Evolutionary conservation across 2,888 invertebrate species (phyloP), one percentile per base, ranked within the genome.

Genomic region (Spisula subtruncata): DNA sequence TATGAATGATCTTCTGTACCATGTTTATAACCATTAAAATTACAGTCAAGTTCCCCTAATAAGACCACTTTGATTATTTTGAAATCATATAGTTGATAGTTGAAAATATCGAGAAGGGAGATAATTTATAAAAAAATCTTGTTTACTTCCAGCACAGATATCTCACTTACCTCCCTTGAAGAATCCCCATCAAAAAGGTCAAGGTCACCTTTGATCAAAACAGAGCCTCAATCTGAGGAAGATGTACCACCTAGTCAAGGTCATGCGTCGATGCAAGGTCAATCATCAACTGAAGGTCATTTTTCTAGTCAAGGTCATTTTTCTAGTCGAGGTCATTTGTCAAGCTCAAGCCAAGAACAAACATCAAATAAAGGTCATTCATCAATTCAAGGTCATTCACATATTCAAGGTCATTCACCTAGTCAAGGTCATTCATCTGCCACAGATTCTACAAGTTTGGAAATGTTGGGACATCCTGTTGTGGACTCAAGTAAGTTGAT

Each of bases 171-270:
- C 18, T 25, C 14, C 71, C 71, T 25, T 71, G 14, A 32, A 29
- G 83, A 71, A n/a, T 18, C 71, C 1, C 8, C 60, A 12, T 66
- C 35, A 25, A 66, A 83, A 41, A 81, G 81, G 46, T 46, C 83
- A 83, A 71, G 66, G 71, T 83, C 83, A 71, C 71, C 66, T 8
- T 46, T 25, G 46, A n/a, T 83, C 29, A 83, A 83, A 41, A 16
- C n/a, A 25, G 46, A 29, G 18, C 60, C 60, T 66, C 60, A 66
- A 8, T 66, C 25, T 66, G 60, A 66, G 25, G 25, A 25, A 2
- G 60, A 66, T 2, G 60, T 25, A 25, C n/a, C 60, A 66, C 12
- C 60, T 2, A n/a, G 25, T 56, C 56, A 56, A 56, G 56, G 56
- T 41, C 41, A 41, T 41, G 2, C 8, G 41, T 41, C 41, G 4